Base-by-base conservation (phyloP, 2,797 vertebrate species). In the Nannoperca obscura region DNA sequence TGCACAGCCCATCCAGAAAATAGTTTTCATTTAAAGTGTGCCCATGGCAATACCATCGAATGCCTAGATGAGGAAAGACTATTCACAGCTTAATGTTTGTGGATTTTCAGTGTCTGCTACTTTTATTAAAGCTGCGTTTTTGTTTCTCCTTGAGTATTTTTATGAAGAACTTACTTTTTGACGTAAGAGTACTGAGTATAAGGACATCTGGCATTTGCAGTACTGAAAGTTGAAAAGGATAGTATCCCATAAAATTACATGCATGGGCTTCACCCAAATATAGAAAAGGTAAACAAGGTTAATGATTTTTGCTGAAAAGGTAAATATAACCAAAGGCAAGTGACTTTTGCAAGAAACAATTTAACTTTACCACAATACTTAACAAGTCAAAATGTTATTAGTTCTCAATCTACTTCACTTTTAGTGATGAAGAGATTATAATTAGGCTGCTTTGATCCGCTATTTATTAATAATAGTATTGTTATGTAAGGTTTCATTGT, bases 1-100 rank as follows among this genome's bases (percentile, higher is more conserved):
- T 52, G 42, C 87, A 61, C 72, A 77, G 20, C 47, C 36, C 76
- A 44, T 78, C 59, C 69, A 81, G 47, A 75, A 74, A 66, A 75
- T 63, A 32, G 12, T 78, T 83, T 85, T 68, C 73, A 75, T 72
- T 77, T 68, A 68, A n/a, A 49, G 27, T 53, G 55, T 66, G 55
- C 50, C 76, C 30, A 74, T 44, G 52, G 73, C 62, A 58, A 85
- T 57, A 79, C 63, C 68, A 66, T 78, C 53, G 54, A 72, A 65
- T 20, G 53, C 71, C 71, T 66, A 46, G 19, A 84, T 77, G 47
- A 65, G 59, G 62, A 69, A 19, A 34, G 61, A 50, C 64, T 61
- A 60, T 42, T 78, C 55, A 78, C 24, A 40, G 68, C 72, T 76
- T 78, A 47, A 78, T 76, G 68, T 62, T 71, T 61, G 24, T 52